These are phyloP conservation scores for Hirtodrosophila cameraria DNA, from an alignment of 2,888 invertebrate species.

Conservation along the genomic window DNA sequence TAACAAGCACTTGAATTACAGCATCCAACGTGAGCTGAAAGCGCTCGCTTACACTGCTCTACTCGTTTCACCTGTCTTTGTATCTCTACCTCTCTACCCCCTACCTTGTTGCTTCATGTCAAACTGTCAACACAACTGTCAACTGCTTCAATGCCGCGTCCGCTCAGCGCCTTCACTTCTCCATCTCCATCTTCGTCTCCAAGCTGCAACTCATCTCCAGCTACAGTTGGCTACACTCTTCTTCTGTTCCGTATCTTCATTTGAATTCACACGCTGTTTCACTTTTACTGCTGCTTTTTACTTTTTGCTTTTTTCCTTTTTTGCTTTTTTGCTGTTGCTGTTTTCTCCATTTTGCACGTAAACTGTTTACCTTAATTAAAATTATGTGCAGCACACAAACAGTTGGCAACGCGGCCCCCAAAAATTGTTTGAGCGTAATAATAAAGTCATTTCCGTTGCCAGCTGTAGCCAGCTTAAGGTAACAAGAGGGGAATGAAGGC, in stretches of 20 bases:
- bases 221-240: not conserved
- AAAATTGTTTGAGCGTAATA: constrained; percentile 65
- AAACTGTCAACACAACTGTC: constrained; percentile 60
- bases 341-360: constrained; percentile 39
- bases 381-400: constrained; percentile 58
- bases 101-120: constrained; percentile 31
- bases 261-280: constrained; percentile 51
- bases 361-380: constrained; percentile 78
- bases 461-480: too few relatives aligned
- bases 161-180: constrained; percentile 3
- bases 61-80: not conserved
- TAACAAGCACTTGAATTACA: constrained; percentile 58
- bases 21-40: constrained; percentile 28
- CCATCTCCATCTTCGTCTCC: not conserved
- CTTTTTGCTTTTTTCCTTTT: constrained; percentile 5
- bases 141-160: constrained; percentile 50
- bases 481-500: not conserved
- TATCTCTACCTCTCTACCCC: not conserved
- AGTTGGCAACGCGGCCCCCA: constrained; percentile 51
- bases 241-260: constrained; percentile 40
- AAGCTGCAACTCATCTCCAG: too few relatives aligned
- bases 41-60: constrained; percentile 12
- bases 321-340: constrained; percentile 23
- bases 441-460: constrained; percentile 71
- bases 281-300: constrained; percentile 1